These are phyloP conservation scores for Rhaphigaster nebulosa DNA, from an alignment of 2,888 invertebrate genomes.

Conservation along the genomic window DNA sequence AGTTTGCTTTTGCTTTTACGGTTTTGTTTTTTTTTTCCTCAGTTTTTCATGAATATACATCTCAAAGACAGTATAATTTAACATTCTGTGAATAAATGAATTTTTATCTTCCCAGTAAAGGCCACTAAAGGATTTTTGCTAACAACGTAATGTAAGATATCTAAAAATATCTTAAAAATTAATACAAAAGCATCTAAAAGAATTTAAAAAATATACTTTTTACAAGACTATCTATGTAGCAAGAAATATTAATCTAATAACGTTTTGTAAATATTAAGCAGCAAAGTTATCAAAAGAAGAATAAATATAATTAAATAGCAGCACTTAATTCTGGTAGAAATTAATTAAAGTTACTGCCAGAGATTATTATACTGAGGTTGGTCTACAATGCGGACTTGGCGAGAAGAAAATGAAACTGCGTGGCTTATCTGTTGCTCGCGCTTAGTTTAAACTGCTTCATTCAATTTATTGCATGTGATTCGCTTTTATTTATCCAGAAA, in stretches of 20 bases:
- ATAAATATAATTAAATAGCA: neutral
- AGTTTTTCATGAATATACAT: too few relatives aligned
- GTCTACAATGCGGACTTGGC: neutral
- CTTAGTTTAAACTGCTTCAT: constrained; percentile 12
- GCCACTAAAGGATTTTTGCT: too few relatives aligned
- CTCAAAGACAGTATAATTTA: too few relatives aligned
- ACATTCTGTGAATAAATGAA: too few relatives aligned
- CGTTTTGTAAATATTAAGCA: neutral
- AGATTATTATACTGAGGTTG: neutral
- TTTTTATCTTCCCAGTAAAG: too few relatives aligned
- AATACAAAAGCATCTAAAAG: too few relatives aligned
- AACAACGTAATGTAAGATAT: too few relatives aligned
- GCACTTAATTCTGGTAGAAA: neutral
- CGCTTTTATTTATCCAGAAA: neutral
- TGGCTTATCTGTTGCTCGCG: neutral
- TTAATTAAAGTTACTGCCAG: neutral
- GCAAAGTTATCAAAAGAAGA: neutral
- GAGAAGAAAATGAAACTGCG: constrained; percentile 9
- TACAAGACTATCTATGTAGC: too few relatives aligned
- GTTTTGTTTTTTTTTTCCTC: too few relatives aligned
- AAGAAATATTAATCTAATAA: neutral
- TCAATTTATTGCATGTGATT: neutral
- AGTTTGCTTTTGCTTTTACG: too few relatives aligned
- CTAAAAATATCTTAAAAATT: too few relatives aligned
- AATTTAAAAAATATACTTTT: neutral